Base-by-base conservation (phyloP, 2,888 invertebrate species). In the Eupithecia tripunctaria region DNA sequence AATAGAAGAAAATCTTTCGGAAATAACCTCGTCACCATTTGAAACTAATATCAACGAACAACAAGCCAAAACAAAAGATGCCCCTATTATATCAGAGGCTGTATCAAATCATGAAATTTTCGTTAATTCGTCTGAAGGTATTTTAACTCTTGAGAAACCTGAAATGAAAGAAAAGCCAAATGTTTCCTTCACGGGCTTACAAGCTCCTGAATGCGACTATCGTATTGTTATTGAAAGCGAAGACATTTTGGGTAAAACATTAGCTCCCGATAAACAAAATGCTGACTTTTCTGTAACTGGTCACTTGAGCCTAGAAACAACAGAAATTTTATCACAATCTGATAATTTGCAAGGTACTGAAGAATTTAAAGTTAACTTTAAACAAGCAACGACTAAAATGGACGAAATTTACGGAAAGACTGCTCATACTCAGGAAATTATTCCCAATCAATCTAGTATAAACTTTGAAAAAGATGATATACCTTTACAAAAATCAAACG, bases 171-270 rank as follows among this genome's bases (percentile, higher is more conserved):
- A 86, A 62, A 95, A 95, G 21, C 94, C 93, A 68, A 83, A 88
- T 67, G 87, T 95, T 56, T 84, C 86, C 70, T 88, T 94, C 74
- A 86, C 94, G 36, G 89, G 95, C 18, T 91, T 96, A 66, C 94
- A 95, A 84, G 95, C 94, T 73, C 91, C 96, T 59, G 92, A 95
- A 79, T 95, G 91, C 77, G 94, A 94, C 74, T 96, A 96, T 89
- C 91, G 95, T 67, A 77, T 95, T 32, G 84, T 92, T 7, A 92
- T 95, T 59, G 96, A 97, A 88, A 95, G 93, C 78, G 97, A 97
- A 90, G 88, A 91, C 51, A 80, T 84, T 59, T 90, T 95, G 71
- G 79, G 82, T 43, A 82, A 91, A 73, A 72, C 82, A 51, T 76
- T 77, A n/a, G 81, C 83, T 73, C 95, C 95, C 25, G 92, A 94